Evolutionary conservation across 2,113 vertebrate species (phyloP).

Genomic region (Seriola rivoliana): DNA sequence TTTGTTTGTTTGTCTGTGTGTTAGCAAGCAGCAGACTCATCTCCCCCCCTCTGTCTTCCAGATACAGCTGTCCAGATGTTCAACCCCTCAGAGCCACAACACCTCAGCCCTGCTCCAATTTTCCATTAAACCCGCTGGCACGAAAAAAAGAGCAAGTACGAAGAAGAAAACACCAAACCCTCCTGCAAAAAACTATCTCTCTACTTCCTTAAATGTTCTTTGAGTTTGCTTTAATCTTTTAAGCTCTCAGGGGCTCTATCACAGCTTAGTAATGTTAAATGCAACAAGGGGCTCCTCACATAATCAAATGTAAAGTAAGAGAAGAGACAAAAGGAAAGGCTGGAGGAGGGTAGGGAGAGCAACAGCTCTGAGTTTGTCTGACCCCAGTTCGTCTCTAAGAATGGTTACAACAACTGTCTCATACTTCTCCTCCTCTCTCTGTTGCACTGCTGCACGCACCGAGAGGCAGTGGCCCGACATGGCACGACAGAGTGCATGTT

Average conservation of each 20-base stretch:
- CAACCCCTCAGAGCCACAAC: conserved; percentile 54
- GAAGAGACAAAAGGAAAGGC: conserved; percentile 18
- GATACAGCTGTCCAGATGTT: conserved; percentile 67
- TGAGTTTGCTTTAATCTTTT: conserved; percentile 89
- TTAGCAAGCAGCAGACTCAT: not conserved
- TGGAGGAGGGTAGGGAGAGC: not conserved
- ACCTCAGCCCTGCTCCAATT: conserved; percentile 82
- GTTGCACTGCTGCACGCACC: conserved; percentile 37
- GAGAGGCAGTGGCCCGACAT: conserved; percentile 39
- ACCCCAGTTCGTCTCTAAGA: not conserved
- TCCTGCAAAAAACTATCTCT: conserved; percentile 75
- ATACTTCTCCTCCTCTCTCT: conserved; percentile 8
- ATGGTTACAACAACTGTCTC: conserved; percentile 25
- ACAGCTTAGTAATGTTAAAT: conserved; percentile 83
- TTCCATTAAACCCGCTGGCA: conserved; percentile 78
- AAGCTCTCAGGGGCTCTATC: conserved; percentile 85
- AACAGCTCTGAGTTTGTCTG: not conserved
- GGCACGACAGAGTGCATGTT: conserved; percentile 51
- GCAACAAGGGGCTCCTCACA: conserved; percentile 69
- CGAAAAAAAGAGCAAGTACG: not conserved
- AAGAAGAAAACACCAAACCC: conserved; percentile 22
- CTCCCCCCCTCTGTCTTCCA: conserved; percentile 6
- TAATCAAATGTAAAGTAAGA: conserved; percentile 64
- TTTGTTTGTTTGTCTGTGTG: conserved; percentile 34
- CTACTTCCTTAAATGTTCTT: conserved; percentile 83